Conservation (phyloP, 53 echinoderm and acorn worm species). For the Patiria pectinifera region DNA sequence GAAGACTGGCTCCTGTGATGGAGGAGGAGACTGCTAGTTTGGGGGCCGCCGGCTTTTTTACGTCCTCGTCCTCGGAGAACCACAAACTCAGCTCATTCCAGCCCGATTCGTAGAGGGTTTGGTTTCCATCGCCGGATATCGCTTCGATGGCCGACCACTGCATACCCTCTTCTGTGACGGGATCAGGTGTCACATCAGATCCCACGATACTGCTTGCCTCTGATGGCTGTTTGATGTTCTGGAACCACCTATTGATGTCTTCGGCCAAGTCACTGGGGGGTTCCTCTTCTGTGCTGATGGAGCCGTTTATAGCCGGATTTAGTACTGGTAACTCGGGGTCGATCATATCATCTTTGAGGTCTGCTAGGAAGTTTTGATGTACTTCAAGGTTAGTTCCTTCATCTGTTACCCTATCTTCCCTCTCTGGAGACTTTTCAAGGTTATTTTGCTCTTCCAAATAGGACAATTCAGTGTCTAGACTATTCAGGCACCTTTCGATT, state of each 20-base stretch:
- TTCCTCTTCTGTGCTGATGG: not conserved
- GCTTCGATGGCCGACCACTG: conserved; percentile 48
- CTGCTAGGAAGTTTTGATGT: not conserved
- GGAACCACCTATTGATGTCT: conserved; percentile 40
- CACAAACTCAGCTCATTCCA: conserved; percentile 21
- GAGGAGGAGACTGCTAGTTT: not conserved
- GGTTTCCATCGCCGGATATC: not conserved
- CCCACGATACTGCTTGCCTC: conserved; percentile 21
- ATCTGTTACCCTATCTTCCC: not conserved
- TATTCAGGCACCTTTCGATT: not conserved
- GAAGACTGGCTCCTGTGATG: not conserved
- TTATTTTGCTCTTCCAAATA: not conserved
- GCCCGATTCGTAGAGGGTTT: not conserved
- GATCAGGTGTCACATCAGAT: conserved; percentile 26
- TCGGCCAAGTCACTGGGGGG: not conserved
- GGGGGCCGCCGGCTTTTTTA: not conserved
- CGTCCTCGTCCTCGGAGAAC: not conserved
- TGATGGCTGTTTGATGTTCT: conserved; percentile 18
- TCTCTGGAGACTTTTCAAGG: not conserved
- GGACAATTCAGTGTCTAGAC: not conserved
- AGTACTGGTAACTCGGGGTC: not conserved
- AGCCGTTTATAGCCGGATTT: not conserved
- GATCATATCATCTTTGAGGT: not conserved
- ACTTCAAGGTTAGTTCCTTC: not conserved
- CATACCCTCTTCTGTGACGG: conserved; percentile 11